Conservation (phyloP, 2,888 invertebrate species). For the Perizoma affinitatum region DNA sequence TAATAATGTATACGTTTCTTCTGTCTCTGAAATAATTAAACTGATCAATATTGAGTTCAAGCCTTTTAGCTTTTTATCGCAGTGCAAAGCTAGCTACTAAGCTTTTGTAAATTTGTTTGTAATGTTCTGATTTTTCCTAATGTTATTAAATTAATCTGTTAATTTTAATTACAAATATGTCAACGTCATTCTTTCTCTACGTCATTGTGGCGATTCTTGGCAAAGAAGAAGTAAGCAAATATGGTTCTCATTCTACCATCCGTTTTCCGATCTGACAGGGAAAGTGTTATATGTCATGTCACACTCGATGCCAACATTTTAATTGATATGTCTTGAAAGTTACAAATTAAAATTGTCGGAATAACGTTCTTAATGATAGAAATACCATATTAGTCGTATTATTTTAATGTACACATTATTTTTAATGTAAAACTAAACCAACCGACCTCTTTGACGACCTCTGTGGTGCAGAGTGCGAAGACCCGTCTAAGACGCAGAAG, state of each 20-base stretch:
- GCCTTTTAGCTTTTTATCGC: too few species aligned
- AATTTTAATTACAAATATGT: neutral
- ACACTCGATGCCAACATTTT: conserved; percentile 21
- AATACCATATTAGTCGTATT: neutral
- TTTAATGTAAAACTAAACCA: too few species aligned
- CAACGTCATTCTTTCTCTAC: neutral
- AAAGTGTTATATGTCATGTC: conserved; percentile 19
- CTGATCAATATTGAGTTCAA: too few species aligned
- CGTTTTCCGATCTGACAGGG: conserved; percentile 23
- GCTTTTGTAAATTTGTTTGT: too few species aligned
- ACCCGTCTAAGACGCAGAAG: too few species aligned
- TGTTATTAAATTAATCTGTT: too few species aligned
- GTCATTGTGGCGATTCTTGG: conserved; percentile 26
- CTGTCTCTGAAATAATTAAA: too few species aligned
- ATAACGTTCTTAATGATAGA: neutral
- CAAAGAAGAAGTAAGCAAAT: conserved; percentile 16
- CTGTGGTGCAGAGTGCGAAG: too few species aligned
- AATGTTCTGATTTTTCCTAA: too few species aligned
- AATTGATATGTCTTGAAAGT: conserved; percentile 4
- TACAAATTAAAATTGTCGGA: neutral
- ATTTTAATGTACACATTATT: neutral
- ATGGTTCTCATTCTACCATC: conserved; percentile 16
- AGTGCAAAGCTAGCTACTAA: too few species aligned
- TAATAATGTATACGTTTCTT: too few species aligned
- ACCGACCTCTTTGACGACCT: too few species aligned